Conservation (phyloP, 2,113 vertebrate genomes). For the Melanerpes aurifrons region DNA sequence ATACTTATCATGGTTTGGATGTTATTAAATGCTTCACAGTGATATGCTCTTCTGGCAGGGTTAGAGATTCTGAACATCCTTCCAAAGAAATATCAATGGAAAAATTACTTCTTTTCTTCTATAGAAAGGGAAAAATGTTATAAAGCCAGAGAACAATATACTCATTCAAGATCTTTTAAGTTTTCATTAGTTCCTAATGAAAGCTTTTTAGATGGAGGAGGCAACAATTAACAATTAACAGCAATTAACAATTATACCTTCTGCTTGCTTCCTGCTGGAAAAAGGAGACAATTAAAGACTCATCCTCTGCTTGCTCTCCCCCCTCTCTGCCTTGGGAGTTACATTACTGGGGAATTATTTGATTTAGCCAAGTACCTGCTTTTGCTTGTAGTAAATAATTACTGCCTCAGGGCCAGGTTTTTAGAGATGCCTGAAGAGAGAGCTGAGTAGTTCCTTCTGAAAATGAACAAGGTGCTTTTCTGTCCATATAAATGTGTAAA, state of each 20-base stretch:
- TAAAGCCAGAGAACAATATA: neutral
- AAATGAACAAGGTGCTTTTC: neutral
- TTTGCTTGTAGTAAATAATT: neutral
- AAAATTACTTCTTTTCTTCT: neutral
- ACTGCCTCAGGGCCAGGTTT: neutral
- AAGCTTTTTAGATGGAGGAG: constrained; percentile 28
- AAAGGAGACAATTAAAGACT: constrained; percentile 32
- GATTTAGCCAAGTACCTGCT: neutral
- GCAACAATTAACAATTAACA: constrained; percentile 58
- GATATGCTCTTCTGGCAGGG: neutral
- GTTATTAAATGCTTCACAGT: neutral
- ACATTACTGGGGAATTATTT: neutral
- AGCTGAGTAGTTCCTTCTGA: neutral
- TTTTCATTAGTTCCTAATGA: constrained; percentile 34
- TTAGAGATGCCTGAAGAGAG: neutral
- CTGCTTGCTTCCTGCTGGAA: constrained; percentile 44
- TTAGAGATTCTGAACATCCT: neutral
- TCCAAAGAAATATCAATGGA: neutral
- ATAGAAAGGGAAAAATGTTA: neutral
- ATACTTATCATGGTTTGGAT: neutral
- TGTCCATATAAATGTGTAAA: neutral
- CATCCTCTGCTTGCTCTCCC: neutral
- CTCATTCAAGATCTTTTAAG: neutral
- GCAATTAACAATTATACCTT: constrained; percentile 54
- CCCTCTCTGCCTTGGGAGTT: neutral